Evolutionary conservation across 2,888 invertebrate genomes (phyloP), one percentile per base, ranked within the genome.

Genomic region (Flabesymbios commensalis): DNA sequence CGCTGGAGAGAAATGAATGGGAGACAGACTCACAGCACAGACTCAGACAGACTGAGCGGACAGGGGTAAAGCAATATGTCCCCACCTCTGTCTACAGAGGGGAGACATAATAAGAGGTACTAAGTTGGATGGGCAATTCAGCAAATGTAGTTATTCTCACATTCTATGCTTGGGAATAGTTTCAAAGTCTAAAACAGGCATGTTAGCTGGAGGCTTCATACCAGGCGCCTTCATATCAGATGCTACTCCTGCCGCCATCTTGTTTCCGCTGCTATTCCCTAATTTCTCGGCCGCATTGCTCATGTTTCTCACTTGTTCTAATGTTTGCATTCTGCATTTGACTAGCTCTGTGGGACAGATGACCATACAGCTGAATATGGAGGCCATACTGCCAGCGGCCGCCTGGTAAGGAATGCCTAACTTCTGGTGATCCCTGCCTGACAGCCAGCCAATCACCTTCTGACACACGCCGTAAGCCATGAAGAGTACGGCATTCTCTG

Each of bases 401-500:
- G 65, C 65, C 55, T 79, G 74, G 17, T 79, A 47, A 0, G 75
- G 72, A 57, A 69, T 72, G 59, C 80, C 61, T 14, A 74, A 63
- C 31, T 67, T 58, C 1, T 76, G 49, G 54, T 66, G 55, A 64
- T 70, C n/a, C 41, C 53, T 59, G n/a, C 51, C 51, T 5, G 14
- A 22, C 5, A 65, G 31, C 10, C 10, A 28, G 31, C 70, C 69
- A 45, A 97, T 90, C 65, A 89, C 85, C 82, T 93, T 95, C 83
- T 99, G 98, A 77, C 98, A 98, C 69, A 91, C 89, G 5, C 98
- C 98, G 83, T 99, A 99, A 53, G 88, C 90, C 63, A 94, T 90
- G 85, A 99, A 99, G 1, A 99, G 86, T 4, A 98, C 92, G 0
- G 98, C 94, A 84, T 99, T 99, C 84, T 99, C 99, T 24, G 95